Evolutionary conservation across 2,113 vertebrate genomes (phyloP).

Genomic region (Galeopterus variegatus): DNA sequence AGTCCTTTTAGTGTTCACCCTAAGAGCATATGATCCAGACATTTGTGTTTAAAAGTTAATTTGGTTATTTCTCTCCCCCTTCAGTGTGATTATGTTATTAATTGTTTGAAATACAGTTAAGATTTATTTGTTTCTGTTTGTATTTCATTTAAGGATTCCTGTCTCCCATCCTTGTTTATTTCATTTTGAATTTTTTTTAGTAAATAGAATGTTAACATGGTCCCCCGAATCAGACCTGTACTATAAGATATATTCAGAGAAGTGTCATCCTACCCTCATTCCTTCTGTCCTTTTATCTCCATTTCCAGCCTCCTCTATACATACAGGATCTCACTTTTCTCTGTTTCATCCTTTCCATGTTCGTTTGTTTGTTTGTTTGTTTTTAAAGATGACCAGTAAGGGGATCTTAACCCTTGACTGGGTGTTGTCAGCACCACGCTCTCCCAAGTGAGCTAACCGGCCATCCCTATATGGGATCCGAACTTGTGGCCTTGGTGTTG

Average conservation of each 20-base stretch:
- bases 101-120: not conserved
- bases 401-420: too few relatives aligned
- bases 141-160: not conserved
- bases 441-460: too few relatives aligned
- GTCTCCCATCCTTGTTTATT: not conserved
- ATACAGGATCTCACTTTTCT: not conserved
- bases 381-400: not conserved
- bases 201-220: not conserved
- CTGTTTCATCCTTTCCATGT: not conserved
- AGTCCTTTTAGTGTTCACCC: not conserved
- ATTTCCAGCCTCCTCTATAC: not conserved
- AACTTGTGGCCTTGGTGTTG: too few relatives aligned
- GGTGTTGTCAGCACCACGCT: too few relatives aligned
- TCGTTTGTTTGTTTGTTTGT: not conserved
- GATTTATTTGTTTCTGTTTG: not conserved
- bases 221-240: not conserved
- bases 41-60: not conserved
- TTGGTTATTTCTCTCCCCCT: not conserved
- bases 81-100: not conserved
- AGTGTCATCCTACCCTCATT: fast-evolving
- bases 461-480: too few relatives aligned
- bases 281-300: not conserved
- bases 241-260: not conserved
- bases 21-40: not conserved
- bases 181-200: not conserved